These are phyloP conservation scores for Xestoiulus laeticollis DNA, from an alignment of 2,888 invertebrate species.

Conservation along the genomic window DNA sequence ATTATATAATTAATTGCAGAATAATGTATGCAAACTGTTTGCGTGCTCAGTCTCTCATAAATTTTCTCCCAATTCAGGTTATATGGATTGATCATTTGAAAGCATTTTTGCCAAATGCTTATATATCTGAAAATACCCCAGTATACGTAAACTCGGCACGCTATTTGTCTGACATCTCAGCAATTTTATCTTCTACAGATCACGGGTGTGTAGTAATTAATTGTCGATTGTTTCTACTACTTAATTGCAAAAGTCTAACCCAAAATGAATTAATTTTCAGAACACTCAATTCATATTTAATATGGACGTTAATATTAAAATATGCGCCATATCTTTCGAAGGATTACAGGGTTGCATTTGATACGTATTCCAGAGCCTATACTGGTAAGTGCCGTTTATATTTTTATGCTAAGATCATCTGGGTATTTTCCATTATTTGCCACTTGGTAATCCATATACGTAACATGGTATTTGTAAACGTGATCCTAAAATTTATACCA, in stretches of 20 bases:
- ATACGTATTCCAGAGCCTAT: conserved; percentile 59
- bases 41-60: no score
- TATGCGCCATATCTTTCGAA: conserved; percentile 70
- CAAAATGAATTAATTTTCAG: conserved; percentile 62
- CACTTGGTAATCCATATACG: no score
- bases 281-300: conserved; percentile 70
- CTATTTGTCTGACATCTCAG: conserved; percentile 68
- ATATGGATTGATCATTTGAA: conserved; percentile 62
- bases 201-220: conserved; percentile 59
- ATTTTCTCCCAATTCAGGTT: conserved; percentile 50
- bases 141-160: conserved; percentile 68
- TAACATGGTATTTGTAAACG: no score
- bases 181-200: conserved; percentile 68
- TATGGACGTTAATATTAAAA: conserved; percentile 69
- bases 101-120: conserved; percentile 67
- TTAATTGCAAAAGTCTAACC: no score
- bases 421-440: no score
- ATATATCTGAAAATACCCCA: conserved; percentile 67
- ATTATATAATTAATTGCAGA: no score
- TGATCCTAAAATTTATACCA: no score
- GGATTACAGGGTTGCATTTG: conserved; percentile 61
- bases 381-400: conserved; percentile 58
- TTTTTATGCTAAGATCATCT: no score
- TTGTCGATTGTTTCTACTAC: no score
- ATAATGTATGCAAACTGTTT: no score